These are phyloP conservation scores for Antheraea mylitta DNA, from an alignment of 1,140 invertebrate species.

Conservation along the genomic window DNA sequence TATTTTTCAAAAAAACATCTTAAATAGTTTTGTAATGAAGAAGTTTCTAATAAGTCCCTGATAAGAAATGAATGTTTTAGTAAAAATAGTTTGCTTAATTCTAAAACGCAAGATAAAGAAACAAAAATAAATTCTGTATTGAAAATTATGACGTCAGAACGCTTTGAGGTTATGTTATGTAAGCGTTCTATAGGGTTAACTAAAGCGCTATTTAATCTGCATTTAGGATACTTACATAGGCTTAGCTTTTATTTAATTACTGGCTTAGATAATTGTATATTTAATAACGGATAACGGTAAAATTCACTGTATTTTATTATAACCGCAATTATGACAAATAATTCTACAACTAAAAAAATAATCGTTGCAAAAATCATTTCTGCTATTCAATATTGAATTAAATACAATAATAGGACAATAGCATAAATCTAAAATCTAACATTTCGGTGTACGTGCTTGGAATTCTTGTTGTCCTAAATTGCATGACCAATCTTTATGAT, in stretches of 20 bases:
- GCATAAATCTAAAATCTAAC: too few species aligned
- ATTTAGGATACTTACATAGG: not conserved
- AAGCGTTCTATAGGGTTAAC: conserved; percentile 36
- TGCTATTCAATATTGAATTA: too few species aligned
- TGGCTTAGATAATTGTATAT: too few species aligned
- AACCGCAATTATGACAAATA: too few species aligned
- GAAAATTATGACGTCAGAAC: conserved; percentile 9
- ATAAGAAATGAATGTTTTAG: not conserved
- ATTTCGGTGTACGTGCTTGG: too few species aligned
- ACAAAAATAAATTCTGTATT: not conserved
- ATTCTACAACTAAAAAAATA: too few species aligned
- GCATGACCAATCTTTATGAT: too few species aligned
- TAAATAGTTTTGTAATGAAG: not conserved
- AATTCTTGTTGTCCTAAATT: too few species aligned
- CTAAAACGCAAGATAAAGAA: not conserved
- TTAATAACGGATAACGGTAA: not conserved
- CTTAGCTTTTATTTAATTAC: not conserved
- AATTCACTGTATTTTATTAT: not conserved
- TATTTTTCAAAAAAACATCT: not conserved
- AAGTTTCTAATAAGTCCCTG: not conserved
- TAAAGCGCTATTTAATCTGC: not conserved
- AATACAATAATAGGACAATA: too few species aligned
- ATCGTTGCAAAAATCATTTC: too few species aligned
- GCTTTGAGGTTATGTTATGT: conserved; percentile 64
- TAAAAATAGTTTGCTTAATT: not conserved